A percentile compares a stretch with the other conserved stretches of the same genome.
Conservation (phyloP, 1,140 invertebrate species). For the Idris sp. region DNA sequence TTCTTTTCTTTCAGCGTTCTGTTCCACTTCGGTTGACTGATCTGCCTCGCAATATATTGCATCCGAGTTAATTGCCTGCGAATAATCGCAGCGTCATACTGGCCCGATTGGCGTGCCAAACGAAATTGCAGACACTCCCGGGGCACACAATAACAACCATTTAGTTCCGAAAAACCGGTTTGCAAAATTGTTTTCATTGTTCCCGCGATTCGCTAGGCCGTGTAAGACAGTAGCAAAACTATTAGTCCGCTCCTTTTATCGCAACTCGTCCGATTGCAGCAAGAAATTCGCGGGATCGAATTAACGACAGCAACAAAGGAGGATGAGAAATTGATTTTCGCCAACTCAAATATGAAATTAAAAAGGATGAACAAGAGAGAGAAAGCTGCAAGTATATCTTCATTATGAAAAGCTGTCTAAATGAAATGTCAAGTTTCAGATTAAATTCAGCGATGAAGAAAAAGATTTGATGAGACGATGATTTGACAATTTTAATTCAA, state of each 20-base stretch:
- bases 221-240: conserved; percentile 77
- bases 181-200: conserved; percentile 77
- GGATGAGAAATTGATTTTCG: conserved; percentile 58
- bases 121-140: conserved; percentile 51
- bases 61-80: conserved; percentile 76
- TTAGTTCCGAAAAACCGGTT: conserved; percentile 71
- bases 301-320: conserved; percentile 53
- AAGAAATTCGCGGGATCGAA: conserved; percentile 34
- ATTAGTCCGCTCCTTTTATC: conserved; percentile 67
- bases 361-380: conserved; percentile 33
- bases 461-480: conserved; percentile 55
- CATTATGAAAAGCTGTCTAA: conserved; percentile 60
- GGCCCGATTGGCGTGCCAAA: conserved; percentile 49
- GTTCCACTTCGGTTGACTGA: conserved; percentile 37
- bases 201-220: conserved; percentile 74
- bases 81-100: conserved; percentile 76
- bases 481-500: conserved; percentile 57
- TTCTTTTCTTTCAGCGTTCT: conserved; percentile 37
- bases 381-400: conserved; percentile 44
- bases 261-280: conserved; percentile 23
- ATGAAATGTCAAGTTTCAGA: conserved; percentile 58
- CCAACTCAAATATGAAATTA: conserved; percentile 58
- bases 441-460: conserved; percentile 48
- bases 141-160: conserved; percentile 70
- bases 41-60: conserved; percentile 70